Base-by-base conservation (phyloP, 1,140 invertebrate species). In the Trinorchestia longiramus region DNA sequence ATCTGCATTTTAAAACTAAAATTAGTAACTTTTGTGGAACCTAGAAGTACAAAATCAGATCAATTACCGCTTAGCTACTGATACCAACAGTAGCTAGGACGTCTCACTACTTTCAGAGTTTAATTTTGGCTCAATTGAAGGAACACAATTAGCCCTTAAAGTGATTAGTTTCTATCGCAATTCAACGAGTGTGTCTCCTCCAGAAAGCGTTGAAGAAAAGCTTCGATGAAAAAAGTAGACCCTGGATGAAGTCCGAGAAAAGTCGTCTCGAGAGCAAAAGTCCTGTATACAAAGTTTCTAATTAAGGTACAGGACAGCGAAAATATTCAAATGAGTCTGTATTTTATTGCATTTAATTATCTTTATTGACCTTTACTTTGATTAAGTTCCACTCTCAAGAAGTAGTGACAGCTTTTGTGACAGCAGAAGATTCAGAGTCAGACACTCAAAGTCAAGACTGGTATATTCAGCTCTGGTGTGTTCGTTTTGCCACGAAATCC, bases 291-390 rank as follows among this genome's bases (percentile, higher is more conserved):
- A 94, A 94, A 94, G 92, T 94, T 94, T 94, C 92, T 94, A 94
- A 94, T 94, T 94, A 94, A 94, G 92, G 92, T 94, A 94, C 92
- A 94, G 92, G 47, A 94, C 92, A 94, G 92, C 43, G 92, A 94
- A 94, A 94, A 94, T 94, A 94, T 94, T 94, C 92, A 94, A 94
- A 94, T 94, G 92, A 94, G 92, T 94, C 92, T 94, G 92, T 94
- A 94, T 94, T 94, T 94, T 94, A 94, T 94, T 94, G 92, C 92
- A 94, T 94, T 43, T 94, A 94, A 94, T 94, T 94, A 94, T 94
- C 92, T 94, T 94, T 94, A 94, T 94, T 94, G 92, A 94, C 92
- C 92, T 94, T 94, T 94, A 94, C 92, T 94, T 94, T 94, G 92
- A 94, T 94, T 94, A 94, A 94, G 43, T 94, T 94, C 92, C 92